These are phyloP conservation scores for Oreortyx pictus DNA, from an alignment of 2,797 vertebrate genomes.

Conservation along the genomic window DNA sequence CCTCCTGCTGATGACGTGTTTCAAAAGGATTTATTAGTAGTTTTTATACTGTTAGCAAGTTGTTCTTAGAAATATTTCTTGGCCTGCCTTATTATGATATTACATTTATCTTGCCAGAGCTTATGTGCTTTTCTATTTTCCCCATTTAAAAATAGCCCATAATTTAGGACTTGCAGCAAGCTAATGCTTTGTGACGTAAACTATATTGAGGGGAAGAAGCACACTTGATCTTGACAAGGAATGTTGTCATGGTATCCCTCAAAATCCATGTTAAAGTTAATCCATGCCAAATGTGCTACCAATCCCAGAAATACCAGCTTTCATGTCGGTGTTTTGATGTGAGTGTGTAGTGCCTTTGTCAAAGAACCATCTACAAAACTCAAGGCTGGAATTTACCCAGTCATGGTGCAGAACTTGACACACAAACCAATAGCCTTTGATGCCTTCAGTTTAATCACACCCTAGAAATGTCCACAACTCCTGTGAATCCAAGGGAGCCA, in stretches of 20 bases:
- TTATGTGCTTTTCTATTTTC: background rate
- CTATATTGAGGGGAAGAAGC: background rate
- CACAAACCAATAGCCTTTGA: background rate
- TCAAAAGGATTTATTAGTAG: slow-evolving; percentile 10
- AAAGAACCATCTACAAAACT: background rate
- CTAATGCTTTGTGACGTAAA: background rate
- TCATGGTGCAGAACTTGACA: background rate
- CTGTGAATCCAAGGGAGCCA: background rate
- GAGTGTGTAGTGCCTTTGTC: background rate
- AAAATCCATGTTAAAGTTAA: background rate
- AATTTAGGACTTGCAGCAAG: background rate
- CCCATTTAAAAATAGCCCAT: background rate
- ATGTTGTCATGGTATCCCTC: background rate
- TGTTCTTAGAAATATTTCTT: slow-evolving; percentile 35
- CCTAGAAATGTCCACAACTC: background rate
- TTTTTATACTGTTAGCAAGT: slow-evolving; percentile 28
- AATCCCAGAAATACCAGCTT: background rate
- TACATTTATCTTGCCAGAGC: background rate
- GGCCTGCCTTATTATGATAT: background rate
- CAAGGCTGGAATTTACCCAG: background rate
- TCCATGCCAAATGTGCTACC: background rate
- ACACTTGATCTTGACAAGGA: background rate
- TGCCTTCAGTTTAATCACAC: background rate
- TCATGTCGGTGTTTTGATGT: background rate
- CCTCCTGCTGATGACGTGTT: slow-evolving; percentile 13